phyloP scores from a whole-genome alignment of 2,888 invertebrate species.

The Epinotia ramella region DNA sequence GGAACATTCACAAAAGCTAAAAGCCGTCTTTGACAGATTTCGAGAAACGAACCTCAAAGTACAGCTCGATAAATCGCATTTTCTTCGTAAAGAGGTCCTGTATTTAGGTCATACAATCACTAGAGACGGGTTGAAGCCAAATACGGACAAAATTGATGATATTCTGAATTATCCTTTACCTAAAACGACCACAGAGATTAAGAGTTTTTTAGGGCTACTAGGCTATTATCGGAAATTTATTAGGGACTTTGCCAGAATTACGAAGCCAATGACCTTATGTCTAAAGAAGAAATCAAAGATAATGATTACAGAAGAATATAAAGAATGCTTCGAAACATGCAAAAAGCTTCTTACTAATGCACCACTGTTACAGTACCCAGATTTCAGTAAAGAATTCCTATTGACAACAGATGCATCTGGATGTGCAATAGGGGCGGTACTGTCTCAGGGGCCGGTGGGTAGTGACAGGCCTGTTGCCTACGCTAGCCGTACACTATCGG shows the following conservation, averaged over 20 bases:
- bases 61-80: slow-evolving; percentile 4
- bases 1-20: not conserved
- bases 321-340: slow-evolving; percentile 46
- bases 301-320: slow-evolving; percentile 46
- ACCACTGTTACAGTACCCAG: slow-evolving; percentile 59
- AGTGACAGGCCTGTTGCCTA: slow-evolving; percentile 7
- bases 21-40: not conserved
- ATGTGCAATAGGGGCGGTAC: not conserved
- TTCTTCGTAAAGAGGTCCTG: not conserved
- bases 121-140: slow-evolving; percentile 18
- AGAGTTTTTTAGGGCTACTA: slow-evolving; percentile 47
- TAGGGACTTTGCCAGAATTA: slow-evolving; percentile 54
- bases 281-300: slow-evolving; percentile 47
- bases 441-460: not conserved
- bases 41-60: too few species aligned
- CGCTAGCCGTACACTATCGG: not conserved
- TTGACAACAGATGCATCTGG: slow-evolving; percentile 33
- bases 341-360: slow-evolving; percentile 51
- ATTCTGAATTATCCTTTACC: slow-evolving; percentile 39
- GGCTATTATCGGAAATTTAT: slow-evolving; percentile 48
- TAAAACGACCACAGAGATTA: slow-evolving; percentile 46
- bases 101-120: slow-evolving; percentile 2
- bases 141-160: slow-evolving; percentile 44
- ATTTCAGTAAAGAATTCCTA: slow-evolving; percentile 51
- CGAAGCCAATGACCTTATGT: slow-evolving; percentile 47